phyloP scores from a whole-genome alignment of 2,797 vertebrate genomes.

The Bryconaethiops microstoma region DNA sequence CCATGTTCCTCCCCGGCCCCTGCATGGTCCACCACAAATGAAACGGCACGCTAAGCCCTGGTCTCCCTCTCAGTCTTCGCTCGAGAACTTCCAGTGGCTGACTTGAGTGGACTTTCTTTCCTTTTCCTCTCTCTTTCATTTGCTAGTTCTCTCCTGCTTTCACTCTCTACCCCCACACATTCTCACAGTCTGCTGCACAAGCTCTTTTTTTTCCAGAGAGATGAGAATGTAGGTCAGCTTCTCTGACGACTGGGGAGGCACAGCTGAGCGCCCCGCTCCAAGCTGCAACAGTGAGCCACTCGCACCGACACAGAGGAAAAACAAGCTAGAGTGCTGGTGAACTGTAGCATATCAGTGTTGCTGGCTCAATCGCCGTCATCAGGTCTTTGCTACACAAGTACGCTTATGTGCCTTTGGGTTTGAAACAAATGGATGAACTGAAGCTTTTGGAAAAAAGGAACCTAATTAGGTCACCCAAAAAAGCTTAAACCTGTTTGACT shows the following conservation, averaged over 20 bases:
- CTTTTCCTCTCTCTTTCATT: constrained; percentile 37
- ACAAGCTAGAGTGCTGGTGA: not conserved
- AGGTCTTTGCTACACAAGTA: not conserved
- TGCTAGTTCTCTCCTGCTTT: constrained; percentile 57
- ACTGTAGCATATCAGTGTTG: not conserved
- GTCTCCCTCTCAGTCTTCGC: constrained; percentile 15
- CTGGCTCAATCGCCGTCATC: not conserved
- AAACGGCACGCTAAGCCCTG: constrained; percentile 11
- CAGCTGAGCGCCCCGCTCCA: constrained; percentile 55
- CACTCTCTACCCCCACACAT: constrained; percentile 60
- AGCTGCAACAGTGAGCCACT: constrained; percentile 32
- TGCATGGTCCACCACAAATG: constrained; percentile 37
- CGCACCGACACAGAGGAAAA: not conserved
- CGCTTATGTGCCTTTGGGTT: not conserved
- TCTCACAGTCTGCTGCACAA: constrained; percentile 71
- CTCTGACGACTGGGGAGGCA: constrained; percentile 67
- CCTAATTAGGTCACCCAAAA: not conserved
- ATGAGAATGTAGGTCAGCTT: constrained; percentile 72
- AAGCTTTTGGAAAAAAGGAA: not conserved
- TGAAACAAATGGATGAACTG: not conserved
- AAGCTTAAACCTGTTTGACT: not conserved
- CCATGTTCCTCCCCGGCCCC: constrained; percentile 2
- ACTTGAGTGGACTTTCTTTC: constrained; percentile 30
- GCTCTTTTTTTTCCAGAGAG: constrained; percentile 58
- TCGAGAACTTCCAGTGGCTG: constrained; percentile 17